Percentiles rank a stretch among this genome's conserved stretches.
Evolutionary conservation across 2,797 vertebrate genomes (phyloP).

Genomic region (Danio aesculapii): DNA sequence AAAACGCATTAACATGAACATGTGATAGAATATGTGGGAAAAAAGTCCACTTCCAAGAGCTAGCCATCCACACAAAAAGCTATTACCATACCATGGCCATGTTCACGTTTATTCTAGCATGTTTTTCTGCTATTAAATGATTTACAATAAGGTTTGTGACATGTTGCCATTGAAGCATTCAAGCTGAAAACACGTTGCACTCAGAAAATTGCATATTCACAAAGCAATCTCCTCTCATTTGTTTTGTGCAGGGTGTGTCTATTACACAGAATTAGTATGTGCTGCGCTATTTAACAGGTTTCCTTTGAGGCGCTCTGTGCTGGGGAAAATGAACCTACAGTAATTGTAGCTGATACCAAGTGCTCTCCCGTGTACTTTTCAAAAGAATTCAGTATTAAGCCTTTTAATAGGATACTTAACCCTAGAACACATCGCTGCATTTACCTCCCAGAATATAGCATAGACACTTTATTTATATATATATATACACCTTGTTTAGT

Average conservation of each 20-base stretch:
- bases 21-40: not conserved
- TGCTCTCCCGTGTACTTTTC: slow-evolving; percentile 58
- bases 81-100: not conserved
- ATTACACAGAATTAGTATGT: slow-evolving; percentile 39
- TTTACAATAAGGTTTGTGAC: not conserved
- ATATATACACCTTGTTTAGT: not conserved
- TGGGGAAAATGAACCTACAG: slow-evolving; percentile 41
- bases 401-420: slow-evolving; percentile 71
- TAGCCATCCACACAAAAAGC: not conserved
- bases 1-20: not conserved
- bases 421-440: slow-evolving; percentile 33
- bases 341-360: slow-evolving; percentile 63
- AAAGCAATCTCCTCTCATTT: slow-evolving; percentile 32
- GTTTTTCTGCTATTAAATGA: not conserved
- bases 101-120: not conserved
- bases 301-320: slow-evolving; percentile 22
- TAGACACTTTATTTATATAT: too few relatives aligned
- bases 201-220: slow-evolving; percentile 15
- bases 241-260: slow-evolving; percentile 31
- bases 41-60: not conserved
- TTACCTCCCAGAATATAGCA: not conserved
- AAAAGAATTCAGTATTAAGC: slow-evolving; percentile 57
- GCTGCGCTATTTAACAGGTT: slow-evolving; percentile 40
- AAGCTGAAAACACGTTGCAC: not conserved
- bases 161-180: slow-evolving; percentile 2